A percentile compares a stretch with the other conserved stretches of the same genome.
These are phyloP conservation scores for Ascidia mentula DNA, from an alignment of 23 tunicate species.

Conservation along the genomic window DNA sequence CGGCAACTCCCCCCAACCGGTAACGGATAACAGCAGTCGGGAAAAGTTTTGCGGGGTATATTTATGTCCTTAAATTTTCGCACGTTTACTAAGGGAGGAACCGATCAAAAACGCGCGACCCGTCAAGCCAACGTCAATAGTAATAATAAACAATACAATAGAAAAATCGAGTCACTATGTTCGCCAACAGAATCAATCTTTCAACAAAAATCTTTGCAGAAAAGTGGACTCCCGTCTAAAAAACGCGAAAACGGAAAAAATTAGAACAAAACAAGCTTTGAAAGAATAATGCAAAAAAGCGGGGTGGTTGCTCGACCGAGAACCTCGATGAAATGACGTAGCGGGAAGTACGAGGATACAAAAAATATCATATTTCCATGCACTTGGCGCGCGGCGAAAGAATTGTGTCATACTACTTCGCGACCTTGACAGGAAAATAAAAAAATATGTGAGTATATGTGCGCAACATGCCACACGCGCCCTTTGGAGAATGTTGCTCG, in stretches of 20 bases:
- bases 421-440: not conserved
- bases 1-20: not conserved
- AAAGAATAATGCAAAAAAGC: conserved; percentile 4
- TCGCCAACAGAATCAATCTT: conserved; percentile 12
- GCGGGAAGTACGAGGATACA: conserved; percentile 7
- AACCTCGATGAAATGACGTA: not conserved
- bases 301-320: not conserved
- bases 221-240: conserved; percentile 10
- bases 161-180: conserved; percentile 11
- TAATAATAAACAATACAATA: conserved; percentile 9
- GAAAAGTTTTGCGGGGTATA: conserved; percentile 23
- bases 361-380: conserved; percentile 10
- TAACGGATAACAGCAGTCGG: not conserved
- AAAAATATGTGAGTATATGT: not conserved
- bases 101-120: not conserved
- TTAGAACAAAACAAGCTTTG: not conserved
- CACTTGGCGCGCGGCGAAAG: not conserved
- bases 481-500: not conserved
- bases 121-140: conserved; percentile 10
- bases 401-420: conserved; percentile 5
- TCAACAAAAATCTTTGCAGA: conserved; percentile 6
- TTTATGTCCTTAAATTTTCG: conserved; percentile 16
- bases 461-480: not conserved
- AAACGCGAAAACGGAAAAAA: not conserved
- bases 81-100: conserved; percentile 22